phyloP scores from a whole-genome alignment of 2,797 vertebrate genomes.

The Lophura swinhoii region DNA sequence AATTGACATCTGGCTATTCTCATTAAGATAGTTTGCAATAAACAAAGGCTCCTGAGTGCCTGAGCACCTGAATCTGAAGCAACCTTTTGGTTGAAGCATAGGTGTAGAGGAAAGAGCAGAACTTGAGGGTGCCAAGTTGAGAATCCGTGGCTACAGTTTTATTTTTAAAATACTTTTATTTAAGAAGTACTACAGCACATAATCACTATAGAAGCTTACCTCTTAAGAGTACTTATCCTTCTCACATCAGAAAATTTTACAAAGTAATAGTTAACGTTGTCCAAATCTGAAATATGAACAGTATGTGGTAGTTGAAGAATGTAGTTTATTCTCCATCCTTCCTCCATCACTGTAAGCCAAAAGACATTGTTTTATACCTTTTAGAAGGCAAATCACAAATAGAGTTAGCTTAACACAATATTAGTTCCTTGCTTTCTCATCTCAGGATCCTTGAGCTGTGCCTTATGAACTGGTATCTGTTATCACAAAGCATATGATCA shows the following conservation, averaged over 20 bases:
- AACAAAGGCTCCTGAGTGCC: background rate
- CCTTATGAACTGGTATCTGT: background rate
- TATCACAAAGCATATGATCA: background rate
- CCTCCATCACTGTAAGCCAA: background rate
- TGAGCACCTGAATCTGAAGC: background rate
- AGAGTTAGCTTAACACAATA: background rate
- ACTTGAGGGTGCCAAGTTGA: constrained; percentile 8
- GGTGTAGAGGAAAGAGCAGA: background rate
- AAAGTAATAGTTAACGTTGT: constrained; percentile 20
- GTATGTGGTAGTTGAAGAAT: background rate
- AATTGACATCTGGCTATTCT: background rate
- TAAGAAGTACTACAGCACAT: background rate
- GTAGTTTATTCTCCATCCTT: background rate
- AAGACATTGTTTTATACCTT: background rate
- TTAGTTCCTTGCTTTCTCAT: background rate
- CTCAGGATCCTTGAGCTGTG: background rate
- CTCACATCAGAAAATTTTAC: constrained; percentile 12
- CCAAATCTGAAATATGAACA: background rate
- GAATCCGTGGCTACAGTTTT: constrained; percentile 54
- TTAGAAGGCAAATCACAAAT: background rate
- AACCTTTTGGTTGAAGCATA: background rate
- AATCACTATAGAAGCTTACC: constrained; percentile 20
- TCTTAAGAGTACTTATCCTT: constrained; percentile 47
- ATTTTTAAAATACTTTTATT: constrained; percentile 61
- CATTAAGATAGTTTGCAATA: background rate